Evolutionary conservation across 2,113 vertebrate species (phyloP).

Genomic region (Ornithorhynchus anatinus): DNA sequence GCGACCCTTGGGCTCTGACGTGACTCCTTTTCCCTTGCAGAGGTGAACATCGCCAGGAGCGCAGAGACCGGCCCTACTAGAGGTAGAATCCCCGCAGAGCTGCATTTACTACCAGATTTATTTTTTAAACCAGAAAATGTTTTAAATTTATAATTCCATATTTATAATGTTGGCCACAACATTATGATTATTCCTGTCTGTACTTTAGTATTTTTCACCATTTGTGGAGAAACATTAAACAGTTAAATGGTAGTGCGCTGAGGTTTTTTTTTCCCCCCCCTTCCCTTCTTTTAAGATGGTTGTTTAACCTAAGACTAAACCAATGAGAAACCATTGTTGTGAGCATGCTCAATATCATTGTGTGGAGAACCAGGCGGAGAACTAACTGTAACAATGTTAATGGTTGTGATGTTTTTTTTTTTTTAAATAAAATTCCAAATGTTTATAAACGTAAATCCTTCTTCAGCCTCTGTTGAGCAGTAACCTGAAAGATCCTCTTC

Average conservation of each 20-base stretch:
- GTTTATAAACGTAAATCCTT: constrained; percentile 66
- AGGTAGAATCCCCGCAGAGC: constrained; percentile 53
- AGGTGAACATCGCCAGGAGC: constrained; percentile 89
- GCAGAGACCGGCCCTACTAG: constrained; percentile 89
- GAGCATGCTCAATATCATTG: constrained; percentile 67
- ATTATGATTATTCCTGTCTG: constrained; percentile 80
- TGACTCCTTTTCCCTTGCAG: constrained; percentile 38
- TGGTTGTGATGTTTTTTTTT: constrained; percentile 66
- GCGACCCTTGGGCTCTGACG: no score
- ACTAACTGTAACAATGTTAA: constrained; percentile 66
- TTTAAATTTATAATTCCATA: constrained; percentile 96
- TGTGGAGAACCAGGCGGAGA: constrained; percentile 55
- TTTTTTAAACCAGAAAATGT: constrained; percentile 88
- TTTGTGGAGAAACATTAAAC: constrained; percentile 80
- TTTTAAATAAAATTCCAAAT: constrained; percentile 72
- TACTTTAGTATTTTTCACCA: constrained; percentile 81
- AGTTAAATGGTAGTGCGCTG: constrained; percentile 74
- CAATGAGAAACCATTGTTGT: constrained; percentile 50
- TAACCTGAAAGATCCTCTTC: not conserved
- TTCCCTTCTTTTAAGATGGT: constrained; percentile 50
- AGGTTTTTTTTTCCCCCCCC: constrained; percentile 58
- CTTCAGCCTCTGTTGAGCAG: constrained; percentile 56
- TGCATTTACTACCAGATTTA: constrained; percentile 85
- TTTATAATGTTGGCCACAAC: constrained; percentile 81
- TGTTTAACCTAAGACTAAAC: constrained; percentile 62